Evolutionary conservation across 37 sponge, comb jelly and placozoan species (phyloP).

Genomic region (Oscarella lobularis): DNA sequence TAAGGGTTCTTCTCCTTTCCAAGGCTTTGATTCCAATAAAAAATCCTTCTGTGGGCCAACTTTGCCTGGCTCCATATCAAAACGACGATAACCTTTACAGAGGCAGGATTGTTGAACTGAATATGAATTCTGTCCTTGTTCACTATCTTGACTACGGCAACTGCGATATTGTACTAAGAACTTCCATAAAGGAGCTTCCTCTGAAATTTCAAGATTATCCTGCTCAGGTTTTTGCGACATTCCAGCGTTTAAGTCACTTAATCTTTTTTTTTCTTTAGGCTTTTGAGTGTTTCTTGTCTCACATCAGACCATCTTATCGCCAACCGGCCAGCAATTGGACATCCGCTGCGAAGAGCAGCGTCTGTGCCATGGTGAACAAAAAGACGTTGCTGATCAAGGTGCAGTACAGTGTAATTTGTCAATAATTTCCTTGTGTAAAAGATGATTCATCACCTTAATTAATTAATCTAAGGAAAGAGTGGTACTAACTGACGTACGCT

Average conservation of each 20-base stretch:
- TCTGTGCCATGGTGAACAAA: constrained; percentile 21
- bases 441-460: no score
- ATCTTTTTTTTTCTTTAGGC: constrained; percentile 21
- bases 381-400: constrained; percentile 24
- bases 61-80: constrained; percentile 60
- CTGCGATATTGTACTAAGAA: constrained; percentile 27
- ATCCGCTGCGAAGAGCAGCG: constrained; percentile 17
- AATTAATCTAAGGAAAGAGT: no score
- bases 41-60: constrained; percentile 20
- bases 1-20: no score
- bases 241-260: not conserved
- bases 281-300: constrained; percentile 61
- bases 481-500: no score
- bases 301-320: constrained; percentile 34
- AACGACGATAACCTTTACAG: constrained; percentile 52
- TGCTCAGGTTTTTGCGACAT: constrained; percentile 8
- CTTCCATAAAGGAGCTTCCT: constrained; percentile 32
- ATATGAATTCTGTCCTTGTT: constrained; percentile 19
- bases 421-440: no score
- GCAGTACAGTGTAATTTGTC: no score
- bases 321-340: constrained; percentile 50
- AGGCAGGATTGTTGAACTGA: constrained; percentile 24
- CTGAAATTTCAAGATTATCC: constrained; percentile 13
- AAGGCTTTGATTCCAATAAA: no score
- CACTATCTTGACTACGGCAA: constrained; percentile 83